Conservation (phyloP, 2,888 invertebrate genomes). For the Drosophila yooni region DNA sequence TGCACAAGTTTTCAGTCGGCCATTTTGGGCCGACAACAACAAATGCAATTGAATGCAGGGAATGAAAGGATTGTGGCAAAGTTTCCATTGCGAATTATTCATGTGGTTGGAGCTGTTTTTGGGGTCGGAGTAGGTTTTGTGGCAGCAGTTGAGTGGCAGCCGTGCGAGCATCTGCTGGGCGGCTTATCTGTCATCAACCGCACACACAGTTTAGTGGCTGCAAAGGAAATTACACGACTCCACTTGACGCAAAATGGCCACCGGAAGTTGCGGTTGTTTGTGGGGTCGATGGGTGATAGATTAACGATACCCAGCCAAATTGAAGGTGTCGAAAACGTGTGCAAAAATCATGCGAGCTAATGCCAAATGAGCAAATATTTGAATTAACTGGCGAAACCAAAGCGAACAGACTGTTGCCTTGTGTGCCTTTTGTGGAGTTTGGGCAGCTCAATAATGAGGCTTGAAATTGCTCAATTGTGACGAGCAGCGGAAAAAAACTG, state of each 20-base stretch:
- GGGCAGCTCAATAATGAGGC: slow-evolving; percentile 61
- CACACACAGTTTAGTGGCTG: slow-evolving; percentile 78
- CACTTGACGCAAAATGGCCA: slow-evolving; percentile 58
- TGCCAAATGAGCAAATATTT: slow-evolving; percentile 24
- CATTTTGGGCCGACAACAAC: slow-evolving; percentile 52
- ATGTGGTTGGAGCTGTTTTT: slow-evolving; percentile 37
- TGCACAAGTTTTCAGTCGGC: slow-evolving; percentile 59
- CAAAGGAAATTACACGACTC: slow-evolving; percentile 68
- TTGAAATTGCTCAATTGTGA: slow-evolving; percentile 61
- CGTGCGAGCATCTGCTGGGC: not conserved
- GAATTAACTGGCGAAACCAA: slow-evolving; percentile 5
- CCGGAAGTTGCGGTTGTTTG: slow-evolving; percentile 37
- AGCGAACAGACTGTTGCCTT: slow-evolving; percentile 14
- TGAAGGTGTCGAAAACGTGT: slow-evolving; percentile 44
- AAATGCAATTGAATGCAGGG: not conserved
- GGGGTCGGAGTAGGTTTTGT: slow-evolving; percentile 16
- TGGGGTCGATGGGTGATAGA: slow-evolving; percentile 5
- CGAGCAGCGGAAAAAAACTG: slow-evolving; percentile 6
- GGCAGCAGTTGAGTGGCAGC: not conserved
- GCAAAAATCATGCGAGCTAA: slow-evolving; percentile 8
- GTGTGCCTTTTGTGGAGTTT: slow-evolving; percentile 26
- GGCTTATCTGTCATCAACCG: slow-evolving; percentile 75
- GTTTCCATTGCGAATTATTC: slow-evolving; percentile 68
- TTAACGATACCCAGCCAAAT: slow-evolving; percentile 22
- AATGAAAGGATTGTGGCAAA: slow-evolving; percentile 30